phyloP scores from a whole-genome alignment of 2,888 invertebrate species.

The Platynereis dumerilii region DNA sequence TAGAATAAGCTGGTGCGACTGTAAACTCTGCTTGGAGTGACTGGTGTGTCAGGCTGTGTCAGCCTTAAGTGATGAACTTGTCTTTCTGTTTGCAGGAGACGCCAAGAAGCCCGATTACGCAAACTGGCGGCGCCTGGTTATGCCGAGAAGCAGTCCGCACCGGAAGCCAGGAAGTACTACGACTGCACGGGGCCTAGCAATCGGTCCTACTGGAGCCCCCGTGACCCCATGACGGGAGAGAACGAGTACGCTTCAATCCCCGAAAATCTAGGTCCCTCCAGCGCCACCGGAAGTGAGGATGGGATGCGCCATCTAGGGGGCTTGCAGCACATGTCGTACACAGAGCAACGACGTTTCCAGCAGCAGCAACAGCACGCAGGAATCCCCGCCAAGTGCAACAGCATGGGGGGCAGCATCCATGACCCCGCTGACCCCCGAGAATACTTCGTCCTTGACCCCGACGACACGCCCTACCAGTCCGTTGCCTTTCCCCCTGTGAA shows the following conservation, averaged over 20 bases:
- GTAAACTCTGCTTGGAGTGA: no score
- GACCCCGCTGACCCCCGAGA: conserved; percentile 11
- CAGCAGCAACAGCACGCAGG: not conserved
- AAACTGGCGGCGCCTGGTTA: no score
- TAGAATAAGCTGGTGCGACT: no score
- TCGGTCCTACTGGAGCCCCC: conserved; percentile 19
- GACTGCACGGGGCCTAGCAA: not conserved
- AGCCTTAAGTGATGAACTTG: no score
- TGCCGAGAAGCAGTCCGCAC: no score
- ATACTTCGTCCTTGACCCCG: conserved; percentile 23
- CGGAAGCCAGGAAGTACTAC: not conserved
- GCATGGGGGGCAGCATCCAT: no score
- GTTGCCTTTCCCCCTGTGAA: no score
- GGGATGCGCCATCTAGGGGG: not conserved
- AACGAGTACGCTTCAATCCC: conserved; percentile 24
- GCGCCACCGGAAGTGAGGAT: conserved; percentile 15
- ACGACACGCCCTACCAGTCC: not conserved
- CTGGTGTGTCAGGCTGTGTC: no score
- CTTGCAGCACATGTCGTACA: not conserved
- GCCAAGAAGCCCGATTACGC: no score
- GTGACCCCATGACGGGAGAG: conserved; percentile 10
- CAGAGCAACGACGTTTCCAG: not conserved
- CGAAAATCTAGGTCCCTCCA: conserved; percentile 12
- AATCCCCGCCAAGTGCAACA: not conserved
- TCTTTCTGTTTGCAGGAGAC: no score